These are phyloP conservation scores for Psilopogon haemacephalus DNA, from an alignment of 2,113 vertebrate species.

Conservation along the genomic window DNA sequence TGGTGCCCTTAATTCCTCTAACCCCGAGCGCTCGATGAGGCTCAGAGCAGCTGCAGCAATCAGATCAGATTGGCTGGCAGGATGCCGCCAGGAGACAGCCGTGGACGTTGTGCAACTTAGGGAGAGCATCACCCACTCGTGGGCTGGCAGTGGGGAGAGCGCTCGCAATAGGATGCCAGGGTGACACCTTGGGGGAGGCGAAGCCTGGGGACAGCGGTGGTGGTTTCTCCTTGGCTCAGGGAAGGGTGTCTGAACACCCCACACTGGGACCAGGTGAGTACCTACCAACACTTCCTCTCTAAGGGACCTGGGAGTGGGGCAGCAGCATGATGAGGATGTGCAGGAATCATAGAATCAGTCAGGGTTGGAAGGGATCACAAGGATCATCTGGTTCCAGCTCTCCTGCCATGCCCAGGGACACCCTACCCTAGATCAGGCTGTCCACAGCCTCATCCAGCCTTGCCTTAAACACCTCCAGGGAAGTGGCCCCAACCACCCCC, in stretches of 20 bases:
- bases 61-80: neutral
- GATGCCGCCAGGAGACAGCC: neutral
- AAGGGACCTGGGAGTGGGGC: rapidly evolving
- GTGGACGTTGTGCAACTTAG: neutral
- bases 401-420: too few relatives aligned
- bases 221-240: neutral
- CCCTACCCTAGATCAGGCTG: too few relatives aligned
- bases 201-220: rapidly evolving
- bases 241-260: neutral
- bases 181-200: neutral
- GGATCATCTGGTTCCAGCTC: too few relatives aligned
- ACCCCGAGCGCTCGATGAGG: neutral
- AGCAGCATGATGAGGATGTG: rapidly evolving
- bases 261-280: neutral
- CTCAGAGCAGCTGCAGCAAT: neutral
- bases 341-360: too few relatives aligned
- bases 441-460: too few relatives aligned
- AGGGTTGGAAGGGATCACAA: too few relatives aligned
- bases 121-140: neutral
- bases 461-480: too few relatives aligned
- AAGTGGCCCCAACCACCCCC: too few relatives aligned
- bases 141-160: neutral
- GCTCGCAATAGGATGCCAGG: neutral
- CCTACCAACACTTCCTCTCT: neutral
- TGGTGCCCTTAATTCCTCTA: neutral